Base-by-base conservation (phyloP, 2,888 invertebrate species). In the Nephrotoma appendiculata region DNA sequence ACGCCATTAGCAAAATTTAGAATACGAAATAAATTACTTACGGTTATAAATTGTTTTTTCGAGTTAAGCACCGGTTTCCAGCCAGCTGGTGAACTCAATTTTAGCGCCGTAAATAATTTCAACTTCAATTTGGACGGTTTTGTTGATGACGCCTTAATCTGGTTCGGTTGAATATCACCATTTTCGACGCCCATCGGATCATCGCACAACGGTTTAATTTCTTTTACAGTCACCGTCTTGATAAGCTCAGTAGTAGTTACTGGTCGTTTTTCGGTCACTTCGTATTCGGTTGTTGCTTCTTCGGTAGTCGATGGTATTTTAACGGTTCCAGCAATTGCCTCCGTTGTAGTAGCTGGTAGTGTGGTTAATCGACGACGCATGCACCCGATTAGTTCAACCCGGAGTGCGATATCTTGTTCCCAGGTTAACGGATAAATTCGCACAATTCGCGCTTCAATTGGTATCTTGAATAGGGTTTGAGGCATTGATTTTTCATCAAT, bases 301-400 rank as follows among this genome's bases (percentile, higher is more conserved):
- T 87, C 86, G 0, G 88, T 87, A n/a, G n/a, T 86, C 44, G 11
- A 19, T 15, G 6, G 86, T 48, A 7, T 44, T 31, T 84, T 41
- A 42, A n/a, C 45, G 57, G 86, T 57, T 86, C 52, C 7, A 83
- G n/a, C 71, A 87, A 87, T 44, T 85, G 11, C 4, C 15, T 71
- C 15, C 86, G 71, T 5, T 4, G 87, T 87, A 85, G 87, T 88
- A 0, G 87, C 86, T 6, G 87, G 87, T 88, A 91, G 90, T 2
- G 90, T 90, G 2, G 71, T 71, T 9, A 71, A 31, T 31, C 31
- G 19, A 71, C 71, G 71, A 31, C 71, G 71, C 19, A 31, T 71
- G 90, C 97, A 98, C 5, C 97, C 96, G 71, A 97, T 92, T 7
- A 97, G 90, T 89, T 97, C 96, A 43, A 96, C 92, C 87, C 95